These are phyloP conservation scores for Nephrocerus scutellatus DNA, from an alignment of 2,888 invertebrate genomes.

Conservation along the genomic window DNA sequence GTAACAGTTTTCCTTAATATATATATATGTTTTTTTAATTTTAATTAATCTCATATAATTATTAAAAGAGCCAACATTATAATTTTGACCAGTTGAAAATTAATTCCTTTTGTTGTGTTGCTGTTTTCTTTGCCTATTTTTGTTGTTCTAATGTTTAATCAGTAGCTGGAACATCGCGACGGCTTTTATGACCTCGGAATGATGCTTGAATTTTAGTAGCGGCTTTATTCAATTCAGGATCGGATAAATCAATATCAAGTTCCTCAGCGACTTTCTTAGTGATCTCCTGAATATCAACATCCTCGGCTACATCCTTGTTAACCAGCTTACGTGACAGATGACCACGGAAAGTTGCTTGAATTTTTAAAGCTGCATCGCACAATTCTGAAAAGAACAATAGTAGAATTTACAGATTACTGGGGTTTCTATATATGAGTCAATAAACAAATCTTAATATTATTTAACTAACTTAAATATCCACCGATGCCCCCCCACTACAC, in stretches of 20 bases:
- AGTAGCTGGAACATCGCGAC: too few species aligned
- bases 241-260: constrained; percentile 75
- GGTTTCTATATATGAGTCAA: too few species aligned
- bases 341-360: constrained; percentile 85
- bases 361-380: constrained; percentile 78
- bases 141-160: too few species aligned
- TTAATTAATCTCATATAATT: too few species aligned
- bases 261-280: constrained; percentile 62
- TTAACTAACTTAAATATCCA: too few species aligned
- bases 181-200: constrained; percentile 83
- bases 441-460: too few species aligned
- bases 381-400: constrained; percentile 56
- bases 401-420: too few species aligned
- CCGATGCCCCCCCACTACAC: too few species aligned
- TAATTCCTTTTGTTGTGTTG: too few species aligned
- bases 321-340: constrained; percentile 76
- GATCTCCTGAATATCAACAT: constrained; percentile 48
- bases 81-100: too few species aligned
- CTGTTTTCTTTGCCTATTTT: too few species aligned
- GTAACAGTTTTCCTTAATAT: constrained; percentile 5
- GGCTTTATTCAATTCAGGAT: constrained; percentile 81
- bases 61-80: too few species aligned
- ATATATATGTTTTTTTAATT: constrained; percentile 8
- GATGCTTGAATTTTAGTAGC: constrained; percentile 90
- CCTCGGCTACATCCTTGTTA: constrained; percentile 50